A percentile compares a stretch with the other conserved stretches of the same genome.
phyloP scores from a whole-genome alignment of 2,797 vertebrate genomes.

The Lutjanus campechanus region DNA sequence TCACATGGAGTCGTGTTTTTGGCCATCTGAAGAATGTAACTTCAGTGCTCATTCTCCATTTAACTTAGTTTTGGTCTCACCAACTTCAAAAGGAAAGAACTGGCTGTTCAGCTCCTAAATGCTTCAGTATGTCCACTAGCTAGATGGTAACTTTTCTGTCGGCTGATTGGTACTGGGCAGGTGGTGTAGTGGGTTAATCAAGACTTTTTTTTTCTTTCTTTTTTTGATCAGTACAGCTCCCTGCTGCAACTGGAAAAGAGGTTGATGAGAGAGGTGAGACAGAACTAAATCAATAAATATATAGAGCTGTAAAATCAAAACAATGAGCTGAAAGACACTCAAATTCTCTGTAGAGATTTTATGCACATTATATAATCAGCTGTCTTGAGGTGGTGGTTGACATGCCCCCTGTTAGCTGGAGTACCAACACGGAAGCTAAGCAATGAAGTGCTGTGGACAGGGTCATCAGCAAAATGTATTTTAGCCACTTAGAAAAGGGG shows the following conservation, averaged over 20 bases:
- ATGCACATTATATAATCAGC: too few species aligned
- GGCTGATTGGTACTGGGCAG: neutral
- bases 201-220: neutral
- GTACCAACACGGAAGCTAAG: too few species aligned
- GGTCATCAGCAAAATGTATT: too few species aligned
- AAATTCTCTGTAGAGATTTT: neutral
- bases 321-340: neutral
- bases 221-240: neutral
- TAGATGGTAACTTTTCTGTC: neutral
- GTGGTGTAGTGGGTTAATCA: neutral
- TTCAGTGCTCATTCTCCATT: conserved; percentile 23
- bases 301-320: neutral
- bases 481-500: too few species aligned
- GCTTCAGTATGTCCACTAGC: conserved; percentile 22
- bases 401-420: too few species aligned
- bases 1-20: neutral
- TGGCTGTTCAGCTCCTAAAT: conserved; percentile 8
- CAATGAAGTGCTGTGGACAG: too few species aligned
- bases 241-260: neutral
- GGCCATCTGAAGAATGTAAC: neutral
- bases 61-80: conserved; percentile 21
- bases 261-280: neutral
- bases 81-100: conserved; percentile 9
- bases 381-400: too few species aligned
- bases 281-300: neutral